These are phyloP conservation scores for Botia almorhae DNA, from an alignment of 2,797 vertebrate species.

Conservation along the genomic window DNA sequence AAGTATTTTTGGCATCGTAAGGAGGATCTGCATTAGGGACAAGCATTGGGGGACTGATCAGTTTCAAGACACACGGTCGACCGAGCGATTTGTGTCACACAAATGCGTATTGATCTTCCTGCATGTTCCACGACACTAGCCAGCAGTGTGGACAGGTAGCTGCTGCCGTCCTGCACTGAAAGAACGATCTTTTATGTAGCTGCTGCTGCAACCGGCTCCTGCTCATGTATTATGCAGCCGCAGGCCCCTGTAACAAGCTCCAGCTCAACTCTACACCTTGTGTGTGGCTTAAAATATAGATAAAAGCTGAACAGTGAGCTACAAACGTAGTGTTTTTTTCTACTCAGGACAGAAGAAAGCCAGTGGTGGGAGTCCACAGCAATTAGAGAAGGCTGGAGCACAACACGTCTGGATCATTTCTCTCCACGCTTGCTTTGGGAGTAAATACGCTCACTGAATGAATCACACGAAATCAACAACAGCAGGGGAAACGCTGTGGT, in stretches of 20 bases:
- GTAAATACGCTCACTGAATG: constrained; percentile 57
- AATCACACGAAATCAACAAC: constrained; percentile 57
- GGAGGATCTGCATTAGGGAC: constrained; percentile 17
- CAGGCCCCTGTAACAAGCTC: constrained; percentile 89
- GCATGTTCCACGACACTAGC: constrained; percentile 47
- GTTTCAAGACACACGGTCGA: constrained; percentile 38
- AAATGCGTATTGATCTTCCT: constrained; percentile 59
- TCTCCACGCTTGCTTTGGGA: constrained; percentile 53
- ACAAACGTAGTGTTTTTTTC: constrained; percentile 79
- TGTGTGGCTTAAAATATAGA: constrained; percentile 99
- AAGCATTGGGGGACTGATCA: constrained; percentile 56
- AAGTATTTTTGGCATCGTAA: constrained; percentile 13
- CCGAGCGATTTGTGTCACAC: constrained; percentile 54
- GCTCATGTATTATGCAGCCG: constrained; percentile 89
- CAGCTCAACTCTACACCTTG: constrained; percentile 92
- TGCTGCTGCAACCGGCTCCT: constrained; percentile 79
- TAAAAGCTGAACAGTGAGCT: constrained; percentile 93
- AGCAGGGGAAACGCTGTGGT: constrained; percentile 37
- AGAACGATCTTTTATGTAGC: constrained; percentile 83
- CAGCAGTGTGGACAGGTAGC: constrained; percentile 49
- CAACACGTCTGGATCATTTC: constrained; percentile 61
- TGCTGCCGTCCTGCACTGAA: constrained; percentile 52
- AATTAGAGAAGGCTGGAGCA: constrained; percentile 75
- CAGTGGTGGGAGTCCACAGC: constrained; percentile 74
- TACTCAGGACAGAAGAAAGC: constrained; percentile 73